Percentiles rank a stretch among this genome's conserved stretches.
phyloP scores from a whole-genome alignment of 2,113 vertebrate species.

The Neofelis nebulosa region DNA sequence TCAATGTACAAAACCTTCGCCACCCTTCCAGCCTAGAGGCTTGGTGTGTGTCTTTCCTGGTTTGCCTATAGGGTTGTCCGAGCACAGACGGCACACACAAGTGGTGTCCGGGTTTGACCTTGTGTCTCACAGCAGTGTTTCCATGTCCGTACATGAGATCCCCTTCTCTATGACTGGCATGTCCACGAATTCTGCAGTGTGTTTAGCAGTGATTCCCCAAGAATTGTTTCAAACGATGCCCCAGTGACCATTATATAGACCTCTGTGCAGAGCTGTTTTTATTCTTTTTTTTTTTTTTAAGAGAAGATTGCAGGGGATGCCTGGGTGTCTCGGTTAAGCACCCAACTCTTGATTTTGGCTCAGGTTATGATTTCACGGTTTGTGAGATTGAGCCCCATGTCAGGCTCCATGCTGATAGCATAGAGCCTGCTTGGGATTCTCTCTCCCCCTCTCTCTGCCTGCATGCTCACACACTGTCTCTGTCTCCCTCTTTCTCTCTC shows the following conservation, averaged over 20 bases:
- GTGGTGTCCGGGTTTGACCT: not conserved
- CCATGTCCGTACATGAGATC: not conserved
- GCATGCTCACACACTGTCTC: no score
- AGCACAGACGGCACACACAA: not conserved
- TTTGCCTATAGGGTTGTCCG: not conserved
- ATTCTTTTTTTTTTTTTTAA: not conserved
- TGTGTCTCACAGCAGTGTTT: accelerated
- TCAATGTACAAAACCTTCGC: not conserved
- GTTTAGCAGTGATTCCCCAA: not conserved
- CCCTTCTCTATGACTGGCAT: not conserved
- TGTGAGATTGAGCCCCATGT: no score
- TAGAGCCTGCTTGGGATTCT: no score
- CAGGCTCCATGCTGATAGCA: no score
- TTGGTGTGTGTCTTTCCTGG: not conserved
- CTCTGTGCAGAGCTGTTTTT: not conserved
- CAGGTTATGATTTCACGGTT: no score
- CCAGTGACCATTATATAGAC: not conserved
- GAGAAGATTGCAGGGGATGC: not conserved
- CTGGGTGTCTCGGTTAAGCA: no score
- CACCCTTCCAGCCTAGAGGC: not conserved
- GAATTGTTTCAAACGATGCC: not conserved
- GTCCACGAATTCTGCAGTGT: not conserved
- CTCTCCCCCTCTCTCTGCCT: no score
- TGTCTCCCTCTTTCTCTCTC: no score
- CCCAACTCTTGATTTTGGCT: no score